phyloP scores from a whole-genome alignment of 2,797 vertebrate species.

The Oryzias sinensis region DNA sequence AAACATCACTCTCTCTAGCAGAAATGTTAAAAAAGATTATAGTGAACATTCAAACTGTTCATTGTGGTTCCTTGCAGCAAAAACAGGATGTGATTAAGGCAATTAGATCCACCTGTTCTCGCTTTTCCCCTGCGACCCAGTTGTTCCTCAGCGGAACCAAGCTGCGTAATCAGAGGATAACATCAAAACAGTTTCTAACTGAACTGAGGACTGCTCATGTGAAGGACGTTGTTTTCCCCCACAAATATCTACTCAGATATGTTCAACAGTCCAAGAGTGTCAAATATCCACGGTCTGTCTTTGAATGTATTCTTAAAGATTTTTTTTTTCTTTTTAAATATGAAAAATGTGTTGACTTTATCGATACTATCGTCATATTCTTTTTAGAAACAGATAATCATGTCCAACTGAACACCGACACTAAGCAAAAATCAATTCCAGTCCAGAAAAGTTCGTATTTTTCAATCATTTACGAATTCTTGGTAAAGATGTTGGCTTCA shows the following conservation, averaged over 20 bases:
- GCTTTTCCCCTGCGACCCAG: slow-evolving; percentile 13
- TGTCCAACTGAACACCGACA: neutral
- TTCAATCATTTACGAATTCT: neutral
- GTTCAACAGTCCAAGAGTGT: slow-evolving; percentile 17
- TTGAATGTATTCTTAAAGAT: slow-evolving; percentile 13
- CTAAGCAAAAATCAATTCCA: neutral
- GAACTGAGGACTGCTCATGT: neutral
- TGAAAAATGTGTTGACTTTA: neutral
- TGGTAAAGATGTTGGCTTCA: neutral
- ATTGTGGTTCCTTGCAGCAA: slow-evolving; percentile 20
- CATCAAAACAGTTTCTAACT: slow-evolving; percentile 3
- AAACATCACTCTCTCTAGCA: slow-evolving; percentile 14
- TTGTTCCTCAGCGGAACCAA: slow-evolving; percentile 7
- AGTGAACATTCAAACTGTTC: slow-evolving; percentile 15
- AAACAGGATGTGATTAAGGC: slow-evolving; percentile 32
- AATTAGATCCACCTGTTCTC: slow-evolving; percentile 46
- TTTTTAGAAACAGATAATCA: slow-evolving; percentile 23
- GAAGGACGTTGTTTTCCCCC: neutral
- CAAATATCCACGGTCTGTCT: slow-evolving; percentile 1
- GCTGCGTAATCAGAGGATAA: slow-evolving; percentile 6
- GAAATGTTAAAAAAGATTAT: slow-evolving; percentile 17
- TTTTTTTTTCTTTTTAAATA: slow-evolving; percentile 4
- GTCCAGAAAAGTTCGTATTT: neutral
- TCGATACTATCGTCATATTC: slow-evolving; percentile 20
- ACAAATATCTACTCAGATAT: neutral